Conservation (phyloP, 2,888 invertebrate genomes). For the Plutella xylostella region DNA sequence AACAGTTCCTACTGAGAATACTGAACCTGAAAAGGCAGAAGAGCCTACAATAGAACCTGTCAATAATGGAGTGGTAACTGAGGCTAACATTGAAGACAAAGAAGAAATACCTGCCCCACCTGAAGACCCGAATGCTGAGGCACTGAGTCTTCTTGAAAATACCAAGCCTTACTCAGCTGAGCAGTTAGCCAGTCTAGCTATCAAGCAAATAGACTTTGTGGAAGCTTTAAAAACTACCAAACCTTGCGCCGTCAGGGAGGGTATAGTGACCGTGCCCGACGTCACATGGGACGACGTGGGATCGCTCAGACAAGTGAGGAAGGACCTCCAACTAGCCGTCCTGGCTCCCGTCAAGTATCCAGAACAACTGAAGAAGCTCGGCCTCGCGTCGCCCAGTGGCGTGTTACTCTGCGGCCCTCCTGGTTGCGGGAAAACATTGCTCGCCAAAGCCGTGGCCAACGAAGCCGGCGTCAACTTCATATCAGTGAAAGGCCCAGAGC, state of each 20-base stretch:
- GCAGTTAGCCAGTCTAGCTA: conserved; percentile 73
- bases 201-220: conserved; percentile 82
- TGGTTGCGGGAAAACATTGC: conserved; percentile 94
- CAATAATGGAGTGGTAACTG: conserved; percentile 10
- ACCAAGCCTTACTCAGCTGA: conserved; percentile 72
- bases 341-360: conserved; percentile 92
- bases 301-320: conserved; percentile 86
- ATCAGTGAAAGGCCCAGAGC: conserved; percentile 97
- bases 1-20: conserved; percentile 17
- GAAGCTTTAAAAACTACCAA: conserved; percentile 85
- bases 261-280: conserved; percentile 97
- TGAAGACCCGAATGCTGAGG: conserved; percentile 48
- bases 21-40: conserved; percentile 24
- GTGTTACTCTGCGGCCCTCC: conserved; percentile 97
- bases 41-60: conserved; percentile 20
- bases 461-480: conserved; percentile 99
- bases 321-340: conserved; percentile 91
- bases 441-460: conserved; percentile 98
- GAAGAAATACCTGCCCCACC: conserved; percentile 27
- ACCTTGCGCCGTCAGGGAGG: conserved; percentile 95
- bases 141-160: conserved; percentile 76
- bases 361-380: conserved; percentile 81
- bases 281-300: conserved; percentile 98
- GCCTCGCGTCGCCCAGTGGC: conserved; percentile 86
- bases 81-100: conserved; percentile 19